Evolutionary conservation across 1,140 invertebrate genomes (phyloP), one percentile per base, ranked within the genome.

Genomic region (Drosophila grimshawi): DNA sequence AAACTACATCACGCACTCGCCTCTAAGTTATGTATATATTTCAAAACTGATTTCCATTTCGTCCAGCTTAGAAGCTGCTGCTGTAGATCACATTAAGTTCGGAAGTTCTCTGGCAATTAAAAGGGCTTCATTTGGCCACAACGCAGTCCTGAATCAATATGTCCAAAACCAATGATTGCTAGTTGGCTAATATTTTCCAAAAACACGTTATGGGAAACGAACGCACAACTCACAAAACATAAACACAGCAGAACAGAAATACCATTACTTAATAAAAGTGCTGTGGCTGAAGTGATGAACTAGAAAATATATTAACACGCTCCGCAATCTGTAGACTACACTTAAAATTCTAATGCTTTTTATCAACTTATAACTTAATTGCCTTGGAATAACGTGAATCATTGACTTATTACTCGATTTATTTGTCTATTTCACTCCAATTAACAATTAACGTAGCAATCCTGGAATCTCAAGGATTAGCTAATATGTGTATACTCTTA

Each of bases 1-100:
- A 76, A 76, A 66, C 62, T 76, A 76, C 56, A 37, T 73, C 35
- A 62, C 61, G 33, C 61, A 76, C 55, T 71, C 73, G 70, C 55
- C 61, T 46, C 4, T 8, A 29, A 27, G 55, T 52, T 63, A 53
- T 4, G 39, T 43, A 43, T 43, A 0, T 33, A 73, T 52, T 62
- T 72, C 27, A 55, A 66, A 72, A 46, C 56, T 7, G 39, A 46
- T 72, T 76, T 62, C 41, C 19, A 19, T 19, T 19, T 19, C 19
- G 19, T 33, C 3, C 10, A 45, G 43, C 43, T 45, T 5, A 19
- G 11, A 10, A 45, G 5, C 43, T 19, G 43, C 5, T 2, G 4
- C 43, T 19, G 4, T 11, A 45, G 8, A 7, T 0, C 3, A 2
- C 33, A 33, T 33, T 39, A 19, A 19, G 19, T n/a, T 32, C 30